Evolutionary conservation across 2,113 vertebrate genomes (phyloP).

Genomic region (Meriones unguiculatus): DNA sequence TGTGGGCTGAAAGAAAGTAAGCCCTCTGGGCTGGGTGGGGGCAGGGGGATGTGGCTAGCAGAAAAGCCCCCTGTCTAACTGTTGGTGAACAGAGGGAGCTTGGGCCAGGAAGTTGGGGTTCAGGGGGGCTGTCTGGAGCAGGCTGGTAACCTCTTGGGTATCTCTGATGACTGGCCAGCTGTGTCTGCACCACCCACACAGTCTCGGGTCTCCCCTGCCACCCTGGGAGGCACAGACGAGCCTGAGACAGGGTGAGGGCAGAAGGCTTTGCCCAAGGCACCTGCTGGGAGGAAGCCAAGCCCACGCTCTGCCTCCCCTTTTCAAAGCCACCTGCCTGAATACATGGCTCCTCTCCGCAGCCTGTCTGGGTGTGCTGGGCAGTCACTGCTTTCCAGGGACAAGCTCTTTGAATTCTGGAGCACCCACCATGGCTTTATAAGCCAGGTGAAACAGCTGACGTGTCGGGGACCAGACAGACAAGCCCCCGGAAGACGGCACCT

Average conservation of each 20-base stretch:
- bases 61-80: neutral
- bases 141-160: neutral
- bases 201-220: neutral
- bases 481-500: neutral
- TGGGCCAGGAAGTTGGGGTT: neutral
- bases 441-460: fast-evolving
- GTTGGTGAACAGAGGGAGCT: neutral
- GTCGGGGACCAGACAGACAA: neutral
- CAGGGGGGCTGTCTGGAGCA: neutral
- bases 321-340: neutral
- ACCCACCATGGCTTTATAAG: neutral
- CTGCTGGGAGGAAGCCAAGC: neutral
- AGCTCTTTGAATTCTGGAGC: neutral
- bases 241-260: neutral
- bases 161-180: neutral
- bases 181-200: neutral
- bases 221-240: neutral
- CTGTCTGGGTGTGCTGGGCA: neutral
- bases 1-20: neutral
- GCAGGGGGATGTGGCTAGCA: neutral
- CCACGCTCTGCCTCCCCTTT: neutral
- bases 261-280: neutral
- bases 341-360: neutral
- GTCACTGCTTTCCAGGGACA: neutral
- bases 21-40: no score